phyloP scores from a whole-genome alignment of 2,888 invertebrate species.

The Caenorhabditis plicata region DNA sequence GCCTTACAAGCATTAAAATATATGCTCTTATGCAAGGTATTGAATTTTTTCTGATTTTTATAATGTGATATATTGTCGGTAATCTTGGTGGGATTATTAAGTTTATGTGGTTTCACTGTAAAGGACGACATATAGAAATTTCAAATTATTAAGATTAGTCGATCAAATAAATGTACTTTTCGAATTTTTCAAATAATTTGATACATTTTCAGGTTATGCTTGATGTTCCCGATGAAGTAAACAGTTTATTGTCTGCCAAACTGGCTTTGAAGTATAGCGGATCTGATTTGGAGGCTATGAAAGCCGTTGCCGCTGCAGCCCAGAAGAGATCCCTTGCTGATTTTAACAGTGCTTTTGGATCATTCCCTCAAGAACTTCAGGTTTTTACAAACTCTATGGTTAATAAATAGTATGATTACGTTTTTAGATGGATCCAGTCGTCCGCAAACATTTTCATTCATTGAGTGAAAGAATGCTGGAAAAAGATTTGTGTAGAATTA shows the following conservation, averaged over 20 bases:
- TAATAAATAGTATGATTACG: not conserved
- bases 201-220: slow-evolving; percentile 56
- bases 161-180: not conserved
- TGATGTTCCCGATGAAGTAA: slow-evolving; percentile 60
- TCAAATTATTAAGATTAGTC: slow-evolving; percentile 48
- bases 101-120: no score
- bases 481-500: slow-evolving; percentile 84
- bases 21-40: slow-evolving; percentile 94
- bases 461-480: slow-evolving; percentile 97
- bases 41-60: no score
- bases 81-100: no score
- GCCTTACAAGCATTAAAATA: slow-evolving; percentile 95
- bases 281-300: slow-evolving; percentile 91
- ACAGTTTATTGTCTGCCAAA: slow-evolving; percentile 82
- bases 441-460: slow-evolving; percentile 91
- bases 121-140: slow-evolving; percentile 81
- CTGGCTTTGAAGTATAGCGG: slow-evolving; percentile 90
- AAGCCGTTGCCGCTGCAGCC: slow-evolving; percentile 90
- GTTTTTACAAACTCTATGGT: not conserved
- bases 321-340: slow-evolving; percentile 94
- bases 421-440: slow-evolving; percentile 81
- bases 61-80: no score
- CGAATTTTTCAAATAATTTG: not conserved
- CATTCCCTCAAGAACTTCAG: slow-evolving; percentile 51
- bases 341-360: slow-evolving; percentile 76